phyloP scores from a whole-genome alignment of 2,888 invertebrate genomes.

The Oconnorella tubifera region DNA sequence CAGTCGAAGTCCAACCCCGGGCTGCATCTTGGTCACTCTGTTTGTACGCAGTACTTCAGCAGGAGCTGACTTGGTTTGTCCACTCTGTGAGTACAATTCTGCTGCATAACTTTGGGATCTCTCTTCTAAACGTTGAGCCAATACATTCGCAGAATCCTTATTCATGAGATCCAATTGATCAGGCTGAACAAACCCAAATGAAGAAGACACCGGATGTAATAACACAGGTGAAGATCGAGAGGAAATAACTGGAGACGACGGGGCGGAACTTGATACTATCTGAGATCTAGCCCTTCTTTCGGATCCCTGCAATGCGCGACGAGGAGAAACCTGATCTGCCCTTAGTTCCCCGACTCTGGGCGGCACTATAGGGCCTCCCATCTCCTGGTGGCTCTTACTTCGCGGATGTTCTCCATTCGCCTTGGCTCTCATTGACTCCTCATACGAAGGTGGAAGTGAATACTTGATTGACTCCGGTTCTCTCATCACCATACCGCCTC shows the following conservation, averaged over 20 bases:
- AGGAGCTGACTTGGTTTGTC: neutral
- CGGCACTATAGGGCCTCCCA: neutral
- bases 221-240: neutral
- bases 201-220: neutral
- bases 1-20: neutral
- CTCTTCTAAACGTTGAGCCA: neutral
- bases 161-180: no score
- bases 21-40: constrained; percentile 6
- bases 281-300: neutral
- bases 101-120: no score
- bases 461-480: neutral
- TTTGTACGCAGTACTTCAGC: neutral
- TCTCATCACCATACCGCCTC: neutral
- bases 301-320: neutral
- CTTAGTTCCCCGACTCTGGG: constrained; percentile 8
- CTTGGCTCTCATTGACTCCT: constrained; percentile 16
- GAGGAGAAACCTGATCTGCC: constrained; percentile 7
- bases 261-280: constrained; percentile 4
- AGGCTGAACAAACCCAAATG: no score
- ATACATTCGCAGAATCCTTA: neutral
- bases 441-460: constrained; percentile 13
- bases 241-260: neutral
- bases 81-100: no score
- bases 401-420: constrained; percentile 16
- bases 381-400: constrained; percentile 1